Evolutionary conservation across 2,888 invertebrate genomes (phyloP).

Genomic region (Agrochola lychnidis): DNA sequence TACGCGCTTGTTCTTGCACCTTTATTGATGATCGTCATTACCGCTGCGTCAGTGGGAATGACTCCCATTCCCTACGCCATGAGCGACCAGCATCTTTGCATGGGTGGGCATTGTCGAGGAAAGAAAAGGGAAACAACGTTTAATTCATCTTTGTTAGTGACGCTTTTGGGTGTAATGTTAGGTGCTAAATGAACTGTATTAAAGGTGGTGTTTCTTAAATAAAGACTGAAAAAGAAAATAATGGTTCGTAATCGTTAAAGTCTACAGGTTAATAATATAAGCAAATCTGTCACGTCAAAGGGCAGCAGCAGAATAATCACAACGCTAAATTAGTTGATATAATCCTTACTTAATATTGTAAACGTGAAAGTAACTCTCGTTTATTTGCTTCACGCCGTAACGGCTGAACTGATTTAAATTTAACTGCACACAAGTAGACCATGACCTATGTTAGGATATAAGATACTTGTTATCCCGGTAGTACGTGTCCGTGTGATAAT

Average conservation of each 20-base stretch:
- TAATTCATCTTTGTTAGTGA: slow-evolving; percentile 22
- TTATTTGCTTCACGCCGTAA: not conserved
- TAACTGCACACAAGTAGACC: not conserved
- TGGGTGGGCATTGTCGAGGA: not conserved
- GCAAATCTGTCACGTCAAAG: not conserved
- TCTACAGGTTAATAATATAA: not conserved
- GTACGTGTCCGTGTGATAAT: too few species aligned
- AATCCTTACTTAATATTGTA: not conserved
- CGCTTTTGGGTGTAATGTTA: not conserved
- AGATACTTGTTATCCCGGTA: not conserved
- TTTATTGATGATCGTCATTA: slow-evolving; percentile 59
- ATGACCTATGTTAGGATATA: too few species aligned
- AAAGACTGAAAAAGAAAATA: not conserved
- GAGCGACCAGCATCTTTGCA: not conserved
- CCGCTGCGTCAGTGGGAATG: slow-evolving; percentile 29
- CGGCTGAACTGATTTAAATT: not conserved
- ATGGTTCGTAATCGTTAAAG: not conserved
- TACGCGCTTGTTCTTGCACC: slow-evolving; percentile 36
- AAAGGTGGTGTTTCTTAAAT: not conserved
- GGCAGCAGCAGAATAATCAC: too few species aligned
- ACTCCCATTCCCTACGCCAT: slow-evolving; percentile 35
- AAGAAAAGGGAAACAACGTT: not conserved
- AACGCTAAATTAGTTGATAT: not conserved
- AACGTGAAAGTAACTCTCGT: not conserved
- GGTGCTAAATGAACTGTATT: not conserved